These are phyloP conservation scores for Eurosta solidaginis DNA, from an alignment of 1,140 invertebrate genomes.

Conservation along the genomic window DNA sequence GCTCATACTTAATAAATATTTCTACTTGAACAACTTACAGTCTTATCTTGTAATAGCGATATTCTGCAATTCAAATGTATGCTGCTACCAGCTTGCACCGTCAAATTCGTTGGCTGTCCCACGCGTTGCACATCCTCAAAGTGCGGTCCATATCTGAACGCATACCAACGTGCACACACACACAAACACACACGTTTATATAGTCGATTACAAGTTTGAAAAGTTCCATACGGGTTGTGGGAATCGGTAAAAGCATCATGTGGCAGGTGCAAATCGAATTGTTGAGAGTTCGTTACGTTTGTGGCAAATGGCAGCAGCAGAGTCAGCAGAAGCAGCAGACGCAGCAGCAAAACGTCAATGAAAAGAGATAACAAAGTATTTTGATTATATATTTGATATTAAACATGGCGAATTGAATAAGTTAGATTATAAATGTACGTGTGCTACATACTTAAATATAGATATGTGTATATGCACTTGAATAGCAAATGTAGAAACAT, in stretches of 20 bases:
- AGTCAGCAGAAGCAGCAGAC: background rate
- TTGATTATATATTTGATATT: constrained; percentile 29
- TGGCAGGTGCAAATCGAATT: constrained; percentile 24
- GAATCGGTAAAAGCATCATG: background rate
- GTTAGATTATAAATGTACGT: background rate
- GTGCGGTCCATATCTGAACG: constrained; percentile 68
- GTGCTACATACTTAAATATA: background rate
- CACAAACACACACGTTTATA: background rate
- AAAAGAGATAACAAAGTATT: constrained; percentile 24
- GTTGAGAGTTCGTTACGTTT: constrained; percentile 10
- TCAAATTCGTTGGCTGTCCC: constrained; percentile 73
- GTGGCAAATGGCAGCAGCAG: background rate
- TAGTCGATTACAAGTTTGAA: background rate
- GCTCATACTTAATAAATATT: background rate
- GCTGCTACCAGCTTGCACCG: constrained; percentile 78
- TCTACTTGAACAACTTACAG: constrained; percentile 65
- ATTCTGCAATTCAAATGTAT: constrained; percentile 82
- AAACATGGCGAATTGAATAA: background rate
- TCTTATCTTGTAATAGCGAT: constrained; percentile 83
- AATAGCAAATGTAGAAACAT: no score
- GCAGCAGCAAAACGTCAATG: background rate
- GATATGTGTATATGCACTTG: background rate
- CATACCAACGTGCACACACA: background rate
- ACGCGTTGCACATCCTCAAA: constrained; percentile 67
- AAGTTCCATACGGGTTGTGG: background rate